phyloP scores from a whole-genome alignment of 2,888 invertebrate genomes.

The Polymixis flavicincta region DNA sequence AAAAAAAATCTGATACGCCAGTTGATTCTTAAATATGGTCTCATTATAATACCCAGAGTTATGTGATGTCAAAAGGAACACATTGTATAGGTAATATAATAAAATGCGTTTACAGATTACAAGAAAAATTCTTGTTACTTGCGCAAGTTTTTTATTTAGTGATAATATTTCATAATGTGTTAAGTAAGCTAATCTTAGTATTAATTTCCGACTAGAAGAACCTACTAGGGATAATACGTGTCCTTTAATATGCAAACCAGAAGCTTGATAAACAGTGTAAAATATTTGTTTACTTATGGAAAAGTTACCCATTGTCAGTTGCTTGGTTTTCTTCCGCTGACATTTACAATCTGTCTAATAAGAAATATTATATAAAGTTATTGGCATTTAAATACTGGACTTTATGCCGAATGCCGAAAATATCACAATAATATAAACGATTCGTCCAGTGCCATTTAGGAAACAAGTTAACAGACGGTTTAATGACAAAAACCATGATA shows the following conservation, averaged over 20 bases:
- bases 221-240: not conserved
- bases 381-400: constrained; percentile 62
- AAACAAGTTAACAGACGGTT: constrained; percentile 3
- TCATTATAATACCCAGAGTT: too few species aligned
- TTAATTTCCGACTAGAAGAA: constrained; percentile 1
- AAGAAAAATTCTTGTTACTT: not conserved
- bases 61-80: too few species aligned
- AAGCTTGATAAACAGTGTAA: constrained; percentile 13
- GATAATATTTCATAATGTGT: not conserved
- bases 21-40: too few species aligned
- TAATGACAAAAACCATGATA: constrained; percentile 26
- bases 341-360: constrained; percentile 18
- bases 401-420: constrained; percentile 42
- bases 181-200: not conserved
- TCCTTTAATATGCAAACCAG: not conserved
- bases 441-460: not conserved
- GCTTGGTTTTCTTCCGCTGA: constrained; percentile 1
- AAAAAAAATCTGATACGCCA: too few species aligned
- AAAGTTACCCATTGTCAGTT: constrained; percentile 5
- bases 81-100: not conserved
- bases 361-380: constrained; percentile 10
- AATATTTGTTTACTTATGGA: constrained; percentile 22
- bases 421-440: constrained; percentile 6
- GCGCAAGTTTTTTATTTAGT: not conserved
- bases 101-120: not conserved